A percentile compares a stretch with the other conserved stretches of the same genome.
These are phyloP conservation scores for Noturus placidus DNA, from an alignment of 2,113 vertebrate genomes.

Conservation along the genomic window DNA sequence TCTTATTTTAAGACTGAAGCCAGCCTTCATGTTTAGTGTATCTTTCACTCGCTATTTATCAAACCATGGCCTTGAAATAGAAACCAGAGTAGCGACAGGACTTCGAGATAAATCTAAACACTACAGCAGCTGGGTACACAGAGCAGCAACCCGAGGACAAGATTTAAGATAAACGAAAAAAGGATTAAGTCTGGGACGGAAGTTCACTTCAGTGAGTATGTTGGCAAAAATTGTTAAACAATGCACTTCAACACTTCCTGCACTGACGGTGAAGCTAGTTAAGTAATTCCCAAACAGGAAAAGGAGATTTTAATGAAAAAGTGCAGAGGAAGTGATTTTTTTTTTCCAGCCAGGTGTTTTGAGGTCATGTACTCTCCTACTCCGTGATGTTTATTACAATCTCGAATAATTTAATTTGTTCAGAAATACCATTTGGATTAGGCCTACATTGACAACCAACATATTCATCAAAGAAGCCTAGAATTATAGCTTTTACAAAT, in stretches of 20 bases:
- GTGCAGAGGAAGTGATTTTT: neutral
- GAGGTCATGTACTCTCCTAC: neutral
- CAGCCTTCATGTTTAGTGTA: conserved; percentile 12
- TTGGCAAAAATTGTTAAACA: neutral
- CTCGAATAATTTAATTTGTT: neutral
- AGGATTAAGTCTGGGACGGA: neutral
- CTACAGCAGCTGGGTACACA: conserved; percentile 19
- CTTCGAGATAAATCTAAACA: conserved; percentile 24
- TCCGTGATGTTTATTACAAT: neutral
- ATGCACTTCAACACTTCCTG: conserved; percentile 18
- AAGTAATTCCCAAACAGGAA: conserved; percentile 23
- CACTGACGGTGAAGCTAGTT: neutral
- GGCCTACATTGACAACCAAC: neutral
- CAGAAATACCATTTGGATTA: neutral
- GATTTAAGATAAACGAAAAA: conserved; percentile 27
- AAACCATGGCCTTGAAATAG: conserved; percentile 28
- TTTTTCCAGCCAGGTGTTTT: neutral
- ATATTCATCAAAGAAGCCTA: neutral
- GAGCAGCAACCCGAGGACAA: conserved; percentile 20
- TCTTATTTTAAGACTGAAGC: neutral
- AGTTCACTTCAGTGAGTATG: conserved; percentile 13
- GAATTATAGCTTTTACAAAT: neutral
- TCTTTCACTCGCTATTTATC: conserved; percentile 31
- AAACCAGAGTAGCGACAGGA: conserved; percentile 14
- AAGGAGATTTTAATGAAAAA: neutral